phyloP scores from a whole-genome alignment of 2,888 invertebrate species.

The Ophion ellenae region DNA sequence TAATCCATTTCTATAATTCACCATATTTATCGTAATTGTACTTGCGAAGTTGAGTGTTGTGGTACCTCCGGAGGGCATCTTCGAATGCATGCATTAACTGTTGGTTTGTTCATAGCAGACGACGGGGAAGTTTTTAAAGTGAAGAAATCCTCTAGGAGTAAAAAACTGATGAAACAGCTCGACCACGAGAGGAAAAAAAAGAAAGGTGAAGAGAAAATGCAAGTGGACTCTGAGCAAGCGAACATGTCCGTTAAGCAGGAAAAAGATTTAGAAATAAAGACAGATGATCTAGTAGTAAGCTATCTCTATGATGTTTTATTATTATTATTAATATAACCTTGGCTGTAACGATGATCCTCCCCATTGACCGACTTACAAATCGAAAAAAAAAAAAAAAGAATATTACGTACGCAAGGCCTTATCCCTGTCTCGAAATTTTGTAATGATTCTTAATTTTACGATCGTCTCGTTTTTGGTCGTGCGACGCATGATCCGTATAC shows the following conservation, averaged over 20 bases:
- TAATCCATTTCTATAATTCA: no score
- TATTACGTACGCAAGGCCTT: not conserved
- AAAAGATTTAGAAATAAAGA: conserved; percentile 88
- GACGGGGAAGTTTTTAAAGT: conserved; percentile 96
- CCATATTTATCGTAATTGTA: not conserved
- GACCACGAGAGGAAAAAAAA: conserved; percentile 90
- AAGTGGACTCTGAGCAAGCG: conserved; percentile 81
- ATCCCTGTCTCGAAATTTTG: conserved; percentile 27
- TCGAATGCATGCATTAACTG: not conserved
- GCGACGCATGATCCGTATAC: conserved; percentile 32
- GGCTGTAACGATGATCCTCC: conserved; percentile 51
- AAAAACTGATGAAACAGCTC: conserved; percentile 92
- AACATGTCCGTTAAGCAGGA: conserved; percentile 84
- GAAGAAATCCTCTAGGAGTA: conserved; percentile 97
- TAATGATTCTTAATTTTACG: conserved; percentile 44
- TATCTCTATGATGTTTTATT: conserved; percentile 83
- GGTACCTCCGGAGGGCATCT: not conserved
- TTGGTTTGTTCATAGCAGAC: conserved; percentile 85
- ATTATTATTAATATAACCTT: conserved; percentile 70
- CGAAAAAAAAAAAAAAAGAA: conserved; percentile 28
- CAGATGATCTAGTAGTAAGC: conserved; percentile 89
- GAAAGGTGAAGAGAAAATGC: conserved; percentile 85
- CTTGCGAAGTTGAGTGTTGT: not conserved
- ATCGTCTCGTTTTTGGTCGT: conserved; percentile 28
- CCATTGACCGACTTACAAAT: conserved; percentile 24